phyloP scores from a whole-genome alignment of 2,888 invertebrate species.

The Osmoderma eremita region DNA sequence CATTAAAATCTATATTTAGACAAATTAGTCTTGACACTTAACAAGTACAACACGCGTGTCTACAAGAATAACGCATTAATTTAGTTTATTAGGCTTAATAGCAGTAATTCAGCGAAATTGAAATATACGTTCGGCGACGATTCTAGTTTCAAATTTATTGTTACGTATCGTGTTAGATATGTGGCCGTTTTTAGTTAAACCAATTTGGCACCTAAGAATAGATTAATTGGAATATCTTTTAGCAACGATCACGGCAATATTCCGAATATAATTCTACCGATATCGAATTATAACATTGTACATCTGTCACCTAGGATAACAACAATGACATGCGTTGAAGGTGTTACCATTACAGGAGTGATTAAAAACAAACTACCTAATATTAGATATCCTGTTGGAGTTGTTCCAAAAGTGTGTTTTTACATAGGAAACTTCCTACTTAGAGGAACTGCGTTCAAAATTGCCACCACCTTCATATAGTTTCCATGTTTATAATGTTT shows the following conservation, averaged over 20 bases:
- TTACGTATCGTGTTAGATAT: background rate
- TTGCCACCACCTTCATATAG: slow-evolving; percentile 56
- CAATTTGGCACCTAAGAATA: background rate
- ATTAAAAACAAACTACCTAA: slow-evolving; percentile 61
- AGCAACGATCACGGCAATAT: background rate
- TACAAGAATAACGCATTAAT: slow-evolving; percentile 27
- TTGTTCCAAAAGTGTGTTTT: slow-evolving; percentile 58
- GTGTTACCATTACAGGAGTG: slow-evolving; percentile 49
- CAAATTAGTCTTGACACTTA: slow-evolving; percentile 42
- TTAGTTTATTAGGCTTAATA: slow-evolving; percentile 28
- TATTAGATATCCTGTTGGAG: slow-evolving; percentile 64
- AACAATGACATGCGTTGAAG: slow-evolving; percentile 20
- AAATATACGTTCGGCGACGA: background rate
- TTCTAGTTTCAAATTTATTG: slow-evolving; percentile 2
- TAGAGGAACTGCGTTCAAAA: slow-evolving; percentile 59
- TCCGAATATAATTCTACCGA: background rate
- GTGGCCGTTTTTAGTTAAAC: background rate
- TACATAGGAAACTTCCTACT: slow-evolving; percentile 58
- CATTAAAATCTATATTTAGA: slow-evolving; percentile 42
- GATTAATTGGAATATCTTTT: too few species aligned
- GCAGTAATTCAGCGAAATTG: slow-evolving; percentile 22
- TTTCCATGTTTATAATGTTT: slow-evolving; percentile 44
- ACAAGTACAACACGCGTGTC: slow-evolving; percentile 36
- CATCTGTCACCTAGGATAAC: slow-evolving; percentile 5
- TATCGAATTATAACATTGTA: background rate